Evolutionary conservation across 1,140 invertebrate species (phyloP).

Genomic region (Amphibalanus amphitrite): DNA sequence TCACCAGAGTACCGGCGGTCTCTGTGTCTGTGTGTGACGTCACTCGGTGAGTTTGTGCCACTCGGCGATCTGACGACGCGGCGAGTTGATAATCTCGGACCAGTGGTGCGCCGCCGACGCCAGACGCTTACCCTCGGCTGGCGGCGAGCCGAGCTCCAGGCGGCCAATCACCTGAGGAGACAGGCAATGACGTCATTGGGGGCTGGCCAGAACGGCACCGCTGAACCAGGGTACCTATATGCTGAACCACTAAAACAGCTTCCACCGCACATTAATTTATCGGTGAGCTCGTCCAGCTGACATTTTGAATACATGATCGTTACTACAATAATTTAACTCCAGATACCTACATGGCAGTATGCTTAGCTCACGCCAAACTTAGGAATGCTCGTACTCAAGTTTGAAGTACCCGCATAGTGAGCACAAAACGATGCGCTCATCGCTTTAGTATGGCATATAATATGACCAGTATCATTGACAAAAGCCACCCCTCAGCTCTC

Average conservation of each 20-base stretch:
- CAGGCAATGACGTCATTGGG: too few relatives aligned
- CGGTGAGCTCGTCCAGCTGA: neutral
- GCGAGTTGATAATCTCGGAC: conserved; percentile 89
- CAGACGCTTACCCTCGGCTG: conserved; percentile 40
- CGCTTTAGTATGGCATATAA: too few relatives aligned
- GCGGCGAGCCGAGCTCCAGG: conserved; percentile 57
- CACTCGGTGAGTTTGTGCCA: conserved; percentile 94
- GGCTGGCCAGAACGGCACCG: too few relatives aligned
- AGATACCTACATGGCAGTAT: neutral
- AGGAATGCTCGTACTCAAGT: too few relatives aligned
- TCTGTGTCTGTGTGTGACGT: conserved; percentile 19
- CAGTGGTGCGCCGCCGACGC: conserved; percentile 68
- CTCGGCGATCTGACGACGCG: conserved; percentile 91
- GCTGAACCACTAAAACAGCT: neutral
- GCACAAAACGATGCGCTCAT: too few relatives aligned
- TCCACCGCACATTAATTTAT: neutral
- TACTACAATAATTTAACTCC: neutral
- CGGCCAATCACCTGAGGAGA: conserved; percentile 68
- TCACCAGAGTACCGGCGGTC: too few relatives aligned
- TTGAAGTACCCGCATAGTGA: too few relatives aligned
- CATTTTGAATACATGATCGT: neutral
- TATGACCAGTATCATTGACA: too few relatives aligned
- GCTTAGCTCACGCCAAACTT: too few relatives aligned
- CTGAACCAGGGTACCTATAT: neutral
- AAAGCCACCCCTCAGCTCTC: too few relatives aligned